Percentiles rank a stretch among this genome's conserved stretches.
Conservation (phyloP, 2,797 vertebrate genomes). For the Sciaenops ocellatus region DNA sequence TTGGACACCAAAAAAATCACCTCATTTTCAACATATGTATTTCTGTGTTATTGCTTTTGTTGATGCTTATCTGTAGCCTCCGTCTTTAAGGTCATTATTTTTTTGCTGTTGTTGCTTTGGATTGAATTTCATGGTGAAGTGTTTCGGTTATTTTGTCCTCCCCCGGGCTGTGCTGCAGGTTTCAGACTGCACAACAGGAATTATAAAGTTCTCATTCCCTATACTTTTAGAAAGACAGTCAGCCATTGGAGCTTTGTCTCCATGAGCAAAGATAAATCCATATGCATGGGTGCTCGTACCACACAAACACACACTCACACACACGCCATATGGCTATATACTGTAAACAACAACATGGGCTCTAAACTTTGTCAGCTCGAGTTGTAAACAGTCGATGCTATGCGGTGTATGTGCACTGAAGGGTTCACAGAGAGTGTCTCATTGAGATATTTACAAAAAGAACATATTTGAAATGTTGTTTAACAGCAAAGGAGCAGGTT, state of each 20-base stretch:
- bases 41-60: background rate
- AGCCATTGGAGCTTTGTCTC: constrained; percentile 6
- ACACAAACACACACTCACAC: background rate
- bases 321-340: constrained; percentile 14
- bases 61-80: background rate
- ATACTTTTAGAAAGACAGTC: constrained; percentile 1
- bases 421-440: background rate
- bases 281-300: background rate
- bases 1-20: background rate
- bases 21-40: background rate
- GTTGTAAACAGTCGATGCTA: background rate
- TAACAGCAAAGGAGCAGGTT: constrained; percentile 3
- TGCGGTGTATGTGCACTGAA: background rate
- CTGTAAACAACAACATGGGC: background rate
- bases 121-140: constrained; percentile 3
- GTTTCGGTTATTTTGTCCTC: constrained; percentile 12
- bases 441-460: background rate
- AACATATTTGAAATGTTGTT: constrained; percentile 11
- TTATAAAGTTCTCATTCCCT: constrained; percentile 6
- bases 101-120: background rate
- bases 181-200: constrained; percentile 19
- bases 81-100: background rate
- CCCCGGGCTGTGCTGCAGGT: background rate
- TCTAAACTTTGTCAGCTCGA: constrained; percentile 15
- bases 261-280: background rate